These are phyloP conservation scores for Gymnoscopelus braueri DNA, from an alignment of 2,797 vertebrate genomes.

Conservation along the genomic window DNA sequence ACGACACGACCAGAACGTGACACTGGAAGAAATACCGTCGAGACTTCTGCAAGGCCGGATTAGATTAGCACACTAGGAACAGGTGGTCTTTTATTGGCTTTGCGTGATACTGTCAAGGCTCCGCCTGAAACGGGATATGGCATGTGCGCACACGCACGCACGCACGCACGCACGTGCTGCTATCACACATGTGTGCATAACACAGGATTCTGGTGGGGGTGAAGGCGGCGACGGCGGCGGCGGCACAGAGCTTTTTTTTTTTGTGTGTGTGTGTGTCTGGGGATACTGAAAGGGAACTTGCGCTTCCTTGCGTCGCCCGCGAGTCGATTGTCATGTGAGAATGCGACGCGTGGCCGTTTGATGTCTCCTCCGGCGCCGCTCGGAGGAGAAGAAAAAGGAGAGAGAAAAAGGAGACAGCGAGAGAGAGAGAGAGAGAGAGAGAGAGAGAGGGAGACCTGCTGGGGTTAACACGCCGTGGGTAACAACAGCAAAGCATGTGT, in stretches of 20 bases:
- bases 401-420: background rate
- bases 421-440: background rate
- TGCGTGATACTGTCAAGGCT: slow-evolving; percentile 78
- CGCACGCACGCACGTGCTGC: too few species aligned
- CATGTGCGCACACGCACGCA: slow-evolving; percentile 38
- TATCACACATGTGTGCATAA: slow-evolving; percentile 23
- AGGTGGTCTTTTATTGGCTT: slow-evolving; percentile 82
- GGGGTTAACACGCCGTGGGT: slow-evolving; percentile 56
- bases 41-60: slow-evolving; percentile 74
- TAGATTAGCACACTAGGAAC: slow-evolving; percentile 80
- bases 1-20: slow-evolving; percentile 70
- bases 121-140: slow-evolving; percentile 72
- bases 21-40: slow-evolving; percentile 68
- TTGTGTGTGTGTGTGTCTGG: slow-evolving; percentile 12
- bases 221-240: slow-evolving; percentile 10
- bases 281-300: slow-evolving; percentile 52
- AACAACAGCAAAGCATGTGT: slow-evolving; percentile 47
- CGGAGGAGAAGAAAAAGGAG: slow-evolving; percentile 12
- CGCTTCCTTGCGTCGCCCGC: slow-evolving; percentile 45
- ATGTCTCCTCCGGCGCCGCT: slow-evolving; percentile 37
- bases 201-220: slow-evolving; percentile 3
- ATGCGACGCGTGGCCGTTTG: slow-evolving; percentile 40
- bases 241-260: slow-evolving; percentile 49
- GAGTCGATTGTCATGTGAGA: slow-evolving; percentile 66
- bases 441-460: slow-evolving; percentile 13